Percentiles rank a stretch among this genome's conserved stretches.
These are phyloP conservation scores for Lucilia sericata DNA, from an alignment of 1,140 invertebrate species.

Conservation along the genomic window DNA sequence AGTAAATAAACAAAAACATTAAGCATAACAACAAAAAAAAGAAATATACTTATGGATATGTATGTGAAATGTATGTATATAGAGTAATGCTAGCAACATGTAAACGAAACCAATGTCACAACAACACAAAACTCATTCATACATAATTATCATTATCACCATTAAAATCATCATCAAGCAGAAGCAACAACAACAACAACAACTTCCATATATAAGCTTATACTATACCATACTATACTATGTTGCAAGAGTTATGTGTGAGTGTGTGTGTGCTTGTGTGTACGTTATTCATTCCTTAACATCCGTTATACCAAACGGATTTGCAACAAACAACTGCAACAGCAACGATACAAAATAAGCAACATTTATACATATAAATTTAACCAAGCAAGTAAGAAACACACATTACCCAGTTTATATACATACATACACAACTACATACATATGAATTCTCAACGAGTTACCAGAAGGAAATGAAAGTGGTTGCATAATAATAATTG, in stretches of 20 bases:
- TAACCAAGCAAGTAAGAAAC: conserved; percentile 3
- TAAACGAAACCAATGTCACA: conserved; percentile 9
- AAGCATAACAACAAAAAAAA: too few relatives aligned
- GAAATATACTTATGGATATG: too few relatives aligned
- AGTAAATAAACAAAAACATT: not conserved
- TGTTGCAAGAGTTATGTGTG: not conserved
- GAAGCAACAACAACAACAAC: not conserved
- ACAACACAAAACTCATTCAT: not conserved
- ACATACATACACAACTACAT: too few relatives aligned
- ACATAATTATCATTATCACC: conserved; percentile 30
- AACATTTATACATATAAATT: not conserved
- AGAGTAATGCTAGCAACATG: not conserved
- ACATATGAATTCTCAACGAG: not conserved
- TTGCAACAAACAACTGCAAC: conserved; percentile 8
- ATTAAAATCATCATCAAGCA: not conserved
- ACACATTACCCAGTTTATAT: not conserved
- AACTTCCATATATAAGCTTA: not conserved
- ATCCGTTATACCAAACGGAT: conserved; percentile 23
- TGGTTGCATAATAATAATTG: conserved; percentile 27
- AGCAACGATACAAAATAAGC: conserved; percentile 32
- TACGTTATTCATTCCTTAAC: not conserved
- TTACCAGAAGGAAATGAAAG: conserved; percentile 15
- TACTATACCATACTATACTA: too few relatives aligned
- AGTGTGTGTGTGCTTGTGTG: not conserved
- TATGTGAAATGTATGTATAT: too few relatives aligned